These are phyloP conservation scores for Polypedilum vanderplanki DNA, from an alignment of 1,140 invertebrate genomes.

Conservation along the genomic window DNA sequence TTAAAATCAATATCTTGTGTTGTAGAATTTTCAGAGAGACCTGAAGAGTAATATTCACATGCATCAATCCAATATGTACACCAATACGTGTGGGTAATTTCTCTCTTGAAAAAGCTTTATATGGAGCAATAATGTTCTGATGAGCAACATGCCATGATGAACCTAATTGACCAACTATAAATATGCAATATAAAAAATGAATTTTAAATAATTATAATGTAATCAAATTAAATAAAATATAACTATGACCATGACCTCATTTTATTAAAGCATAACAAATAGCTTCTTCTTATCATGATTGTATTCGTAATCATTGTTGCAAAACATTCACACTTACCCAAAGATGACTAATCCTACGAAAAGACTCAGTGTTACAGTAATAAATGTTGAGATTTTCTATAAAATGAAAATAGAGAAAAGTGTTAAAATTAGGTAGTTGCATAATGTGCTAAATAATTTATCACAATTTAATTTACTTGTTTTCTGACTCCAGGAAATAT, in stretches of 20 bases:
- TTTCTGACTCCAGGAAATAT: constrained; percentile 92
- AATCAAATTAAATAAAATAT: neutral
- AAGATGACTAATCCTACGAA: constrained; percentile 87
- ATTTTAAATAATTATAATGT: neutral
- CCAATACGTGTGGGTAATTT: constrained; percentile 81
- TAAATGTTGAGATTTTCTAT: constrained; percentile 87
- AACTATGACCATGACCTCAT: too few relatives aligned
- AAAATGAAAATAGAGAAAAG: too few relatives aligned
- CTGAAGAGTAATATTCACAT: constrained; percentile 93
- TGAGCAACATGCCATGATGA: constrained; percentile 91
- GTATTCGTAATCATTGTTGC: neutral
- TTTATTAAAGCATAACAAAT: neutral
- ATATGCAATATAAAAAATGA: too few relatives aligned
- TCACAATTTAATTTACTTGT: too few relatives aligned
- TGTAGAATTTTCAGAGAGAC: constrained; percentile 63
- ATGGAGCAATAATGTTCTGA: constrained; percentile 74
- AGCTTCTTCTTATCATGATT: too few relatives aligned
- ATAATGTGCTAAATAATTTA: too few relatives aligned
- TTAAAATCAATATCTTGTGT: constrained; percentile 87
- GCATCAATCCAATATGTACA: constrained; percentile 85
- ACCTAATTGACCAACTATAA: constrained; percentile 79
- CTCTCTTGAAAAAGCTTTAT: constrained; percentile 85
- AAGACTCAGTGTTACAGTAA: constrained; percentile 81
- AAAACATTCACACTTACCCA: constrained; percentile 61
- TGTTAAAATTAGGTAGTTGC: too few relatives aligned